These are phyloP conservation scores for Podarcis siculus DNA, from an alignment of 2,797 vertebrate species.

Conservation along the genomic window DNA sequence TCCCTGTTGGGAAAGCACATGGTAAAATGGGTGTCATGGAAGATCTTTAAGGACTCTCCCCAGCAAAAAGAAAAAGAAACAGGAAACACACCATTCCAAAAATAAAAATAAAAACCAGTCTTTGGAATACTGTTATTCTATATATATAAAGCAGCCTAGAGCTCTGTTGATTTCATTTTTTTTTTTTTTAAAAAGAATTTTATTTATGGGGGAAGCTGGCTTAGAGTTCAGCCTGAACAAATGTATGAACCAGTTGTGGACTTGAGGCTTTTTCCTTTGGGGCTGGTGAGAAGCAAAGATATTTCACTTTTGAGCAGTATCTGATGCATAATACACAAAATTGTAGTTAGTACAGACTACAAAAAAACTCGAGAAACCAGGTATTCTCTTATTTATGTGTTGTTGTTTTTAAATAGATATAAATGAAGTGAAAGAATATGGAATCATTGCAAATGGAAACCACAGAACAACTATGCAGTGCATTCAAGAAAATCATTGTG, in stretches of 20 bases:
- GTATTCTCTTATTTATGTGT: not conserved
- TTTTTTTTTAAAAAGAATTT: not conserved
- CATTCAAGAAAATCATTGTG: not conserved
- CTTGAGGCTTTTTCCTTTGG: not conserved
- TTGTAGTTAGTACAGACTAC: not conserved
- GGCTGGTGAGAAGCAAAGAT: not conserved
- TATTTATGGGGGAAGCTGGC: not conserved
- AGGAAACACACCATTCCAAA: too few relatives aligned
- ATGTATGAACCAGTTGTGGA: too few relatives aligned
- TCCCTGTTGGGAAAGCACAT: not conserved
- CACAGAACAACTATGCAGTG: not conserved
- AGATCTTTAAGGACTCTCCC: too few relatives aligned
- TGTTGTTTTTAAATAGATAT: not conserved
- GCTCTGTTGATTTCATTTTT: not conserved
- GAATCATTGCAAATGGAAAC: not conserved
- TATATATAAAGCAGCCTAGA: constrained; percentile 27
- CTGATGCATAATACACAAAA: not conserved
- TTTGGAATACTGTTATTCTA: constrained; percentile 30
- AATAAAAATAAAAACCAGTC: not conserved
- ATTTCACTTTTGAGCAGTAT: constrained; percentile 2
- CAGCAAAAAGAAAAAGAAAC: too few relatives aligned
- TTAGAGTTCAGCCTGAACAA: too few relatives aligned
- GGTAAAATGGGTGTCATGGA: too few relatives aligned
- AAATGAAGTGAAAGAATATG: not conserved
- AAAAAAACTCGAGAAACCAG: not conserved